These are phyloP conservation scores for Dromiciops gliroides DNA, from an alignment of 2,113 vertebrate genomes.

Conservation along the genomic window DNA sequence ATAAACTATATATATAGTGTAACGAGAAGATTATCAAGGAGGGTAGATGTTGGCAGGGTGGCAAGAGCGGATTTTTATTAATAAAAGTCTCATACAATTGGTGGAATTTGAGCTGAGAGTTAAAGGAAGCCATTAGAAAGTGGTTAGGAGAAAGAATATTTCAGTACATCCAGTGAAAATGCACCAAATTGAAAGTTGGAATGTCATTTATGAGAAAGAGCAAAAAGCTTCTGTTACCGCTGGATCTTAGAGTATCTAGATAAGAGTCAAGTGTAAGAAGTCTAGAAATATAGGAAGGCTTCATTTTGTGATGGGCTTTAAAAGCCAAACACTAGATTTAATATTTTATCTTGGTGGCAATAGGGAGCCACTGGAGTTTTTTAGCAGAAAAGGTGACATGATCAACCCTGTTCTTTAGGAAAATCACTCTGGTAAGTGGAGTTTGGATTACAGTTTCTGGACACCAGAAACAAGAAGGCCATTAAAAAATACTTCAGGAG, in stretches of 20 bases:
- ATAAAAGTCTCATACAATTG: neutral
- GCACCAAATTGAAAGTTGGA: too few relatives aligned
- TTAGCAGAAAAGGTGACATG: neutral
- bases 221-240: neutral
- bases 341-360: neutral
- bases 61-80: neutral
- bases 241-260: neutral
- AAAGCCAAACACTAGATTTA: neutral
- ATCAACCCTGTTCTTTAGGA: neutral
- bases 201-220: neutral
- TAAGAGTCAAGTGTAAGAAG: neutral
- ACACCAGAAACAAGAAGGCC: neutral
- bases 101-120: too few relatives aligned
- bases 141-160: too few relatives aligned
- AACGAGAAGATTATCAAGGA: neutral
- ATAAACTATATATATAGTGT: neutral
- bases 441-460: neutral
- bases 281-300: neutral
- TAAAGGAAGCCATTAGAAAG: too few relatives aligned
- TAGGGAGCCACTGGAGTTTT: neutral
- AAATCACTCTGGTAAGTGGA: neutral
- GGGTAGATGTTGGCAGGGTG: neutral
- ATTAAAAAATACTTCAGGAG: neutral
- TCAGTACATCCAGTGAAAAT: too few relatives aligned
- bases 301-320: neutral